A percentile compares a stretch with the other conserved stretches of the same genome.
Evolutionary conservation across 2,113 vertebrate genomes (phyloP).

Genomic region (Cheilinus undulatus): DNA sequence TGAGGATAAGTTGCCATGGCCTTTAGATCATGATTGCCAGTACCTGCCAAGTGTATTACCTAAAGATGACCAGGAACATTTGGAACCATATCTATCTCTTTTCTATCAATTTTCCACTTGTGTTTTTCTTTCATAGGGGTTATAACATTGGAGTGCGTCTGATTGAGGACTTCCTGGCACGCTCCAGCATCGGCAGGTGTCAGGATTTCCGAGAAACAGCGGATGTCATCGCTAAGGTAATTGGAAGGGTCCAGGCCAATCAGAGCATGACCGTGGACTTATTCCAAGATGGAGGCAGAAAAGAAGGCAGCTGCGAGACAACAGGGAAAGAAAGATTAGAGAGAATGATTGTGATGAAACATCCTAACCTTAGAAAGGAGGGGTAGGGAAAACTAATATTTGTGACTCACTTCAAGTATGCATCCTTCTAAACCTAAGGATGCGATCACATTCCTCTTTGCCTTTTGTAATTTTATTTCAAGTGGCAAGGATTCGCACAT

Average conservation of each 20-base stretch:
- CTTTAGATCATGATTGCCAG: slow-evolving; percentile 24
- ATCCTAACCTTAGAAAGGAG: slow-evolving; percentile 3
- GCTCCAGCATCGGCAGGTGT: slow-evolving; percentile 97
- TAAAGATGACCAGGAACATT: slow-evolving; percentile 18
- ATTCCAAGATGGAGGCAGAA: slow-evolving; percentile 39
- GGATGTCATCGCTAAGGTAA: slow-evolving; percentile 98
- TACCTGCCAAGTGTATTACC: slow-evolving; percentile 32
- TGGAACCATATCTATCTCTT: slow-evolving; percentile 2
- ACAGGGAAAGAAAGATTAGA: slow-evolving; percentile 1
- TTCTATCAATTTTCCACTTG: neutral
- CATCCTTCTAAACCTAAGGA: neutral
- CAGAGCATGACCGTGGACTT: slow-evolving; percentile 50
- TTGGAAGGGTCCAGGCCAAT: slow-evolving; percentile 53
- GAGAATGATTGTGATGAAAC: slow-evolving; percentile 15
- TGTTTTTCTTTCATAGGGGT: slow-evolving; percentile 82
- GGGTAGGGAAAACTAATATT: neutral
- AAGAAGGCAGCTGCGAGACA: slow-evolving; percentile 7
- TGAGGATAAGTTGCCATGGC: slow-evolving; percentile 30
- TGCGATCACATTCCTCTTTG: too few species aligned
- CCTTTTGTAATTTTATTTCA: too few species aligned
- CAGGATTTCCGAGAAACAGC: slow-evolving; percentile 99
- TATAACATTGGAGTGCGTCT: slow-evolving; percentile 98
- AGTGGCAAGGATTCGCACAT: slow-evolving; percentile 23
- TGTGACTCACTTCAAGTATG: neutral
- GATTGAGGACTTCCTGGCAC: slow-evolving; percentile 97